Percentiles rank a stretch among this genome's conserved stretches.
Conservation (phyloP, 2,797 vertebrate species). For the Rhynchonycteris naso region DNA sequence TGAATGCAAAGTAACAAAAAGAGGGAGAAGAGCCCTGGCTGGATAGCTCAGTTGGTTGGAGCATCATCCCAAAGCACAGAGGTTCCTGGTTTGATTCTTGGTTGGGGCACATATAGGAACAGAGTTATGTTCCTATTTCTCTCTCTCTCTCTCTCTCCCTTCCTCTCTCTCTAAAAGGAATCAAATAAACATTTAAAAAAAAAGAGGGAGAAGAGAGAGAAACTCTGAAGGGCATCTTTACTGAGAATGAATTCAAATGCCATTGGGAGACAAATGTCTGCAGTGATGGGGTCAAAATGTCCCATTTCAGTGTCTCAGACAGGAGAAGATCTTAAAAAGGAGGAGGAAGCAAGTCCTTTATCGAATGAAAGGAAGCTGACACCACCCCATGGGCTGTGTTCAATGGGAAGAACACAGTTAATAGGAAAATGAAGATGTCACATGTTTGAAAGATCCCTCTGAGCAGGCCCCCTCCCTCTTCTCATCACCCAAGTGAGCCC, state of each 20-base stretch:
- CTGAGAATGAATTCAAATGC: neutral
- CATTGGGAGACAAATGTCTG: neutral
- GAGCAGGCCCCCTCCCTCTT: constrained; percentile 59
- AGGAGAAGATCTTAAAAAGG: neutral
- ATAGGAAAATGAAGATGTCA: neutral
- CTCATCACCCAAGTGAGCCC: constrained; percentile 74
- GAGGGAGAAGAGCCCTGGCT: neutral
- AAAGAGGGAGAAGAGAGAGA: neutral
- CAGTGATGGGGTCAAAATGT: neutral
- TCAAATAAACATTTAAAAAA: too few relatives aligned
- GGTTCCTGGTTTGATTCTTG: too few relatives aligned
- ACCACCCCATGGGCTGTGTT: neutral
- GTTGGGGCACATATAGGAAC: too few relatives aligned
- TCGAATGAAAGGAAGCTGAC: neutral
- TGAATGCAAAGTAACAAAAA: neutral
- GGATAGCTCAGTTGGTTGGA: too few relatives aligned
- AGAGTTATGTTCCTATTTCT: too few relatives aligned
- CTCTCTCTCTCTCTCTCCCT: too few relatives aligned
- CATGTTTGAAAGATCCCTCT: neutral
- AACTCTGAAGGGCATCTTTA: neutral
- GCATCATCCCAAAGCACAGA: too few relatives aligned
- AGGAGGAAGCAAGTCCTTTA: neutral
- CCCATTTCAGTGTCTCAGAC: neutral
- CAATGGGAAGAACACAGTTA: neutral
- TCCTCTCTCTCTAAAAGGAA: too few relatives aligned